phyloP scores from a whole-genome alignment of 2,888 invertebrate genomes.

The Dyspetes luteomarginatus region DNA sequence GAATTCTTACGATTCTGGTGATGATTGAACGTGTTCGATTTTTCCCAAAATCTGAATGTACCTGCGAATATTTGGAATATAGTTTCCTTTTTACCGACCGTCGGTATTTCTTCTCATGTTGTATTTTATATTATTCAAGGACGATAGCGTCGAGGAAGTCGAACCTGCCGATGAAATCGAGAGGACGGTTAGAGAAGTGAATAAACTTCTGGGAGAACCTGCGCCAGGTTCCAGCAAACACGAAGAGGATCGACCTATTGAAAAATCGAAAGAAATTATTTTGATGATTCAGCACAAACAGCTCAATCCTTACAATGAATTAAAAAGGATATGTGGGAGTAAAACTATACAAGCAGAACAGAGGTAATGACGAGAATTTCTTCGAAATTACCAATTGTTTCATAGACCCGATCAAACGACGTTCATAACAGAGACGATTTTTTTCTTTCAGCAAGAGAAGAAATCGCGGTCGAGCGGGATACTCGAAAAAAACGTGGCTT shows the following conservation, averaged over 20 bases:
- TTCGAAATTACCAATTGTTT: neutral
- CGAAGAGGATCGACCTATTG: slow-evolving; percentile 47
- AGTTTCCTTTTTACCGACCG: too few species aligned
- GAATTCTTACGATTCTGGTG: too few species aligned
- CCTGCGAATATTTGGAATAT: too few species aligned
- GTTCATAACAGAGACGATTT: neutral
- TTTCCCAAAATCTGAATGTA: too few species aligned
- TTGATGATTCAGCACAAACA: slow-evolving; percentile 88
- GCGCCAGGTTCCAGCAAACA: slow-evolving; percentile 77
- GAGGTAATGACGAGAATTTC: slow-evolving; percentile 76
- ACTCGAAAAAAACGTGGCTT: slow-evolving; percentile 87
- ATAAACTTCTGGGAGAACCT: slow-evolving; percentile 87
- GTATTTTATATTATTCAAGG: too few species aligned
- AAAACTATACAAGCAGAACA: slow-evolving; percentile 89
- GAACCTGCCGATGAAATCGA: slow-evolving; percentile 87
- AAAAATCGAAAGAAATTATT: slow-evolving; percentile 83
- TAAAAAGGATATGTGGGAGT: slow-evolving; percentile 92
- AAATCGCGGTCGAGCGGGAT: slow-evolving; percentile 85
- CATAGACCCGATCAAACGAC: neutral
- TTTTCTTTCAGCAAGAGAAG: slow-evolving; percentile 84
- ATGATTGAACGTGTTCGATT: too few species aligned
- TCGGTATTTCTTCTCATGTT: too few species aligned
- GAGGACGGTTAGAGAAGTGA: slow-evolving; percentile 87
- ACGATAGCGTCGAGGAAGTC: slow-evolving; percentile 61
- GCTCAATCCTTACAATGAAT: slow-evolving; percentile 91